Percentiles rank a stretch among this genome's conserved stretches.
Conservation (phyloP, 2,797 vertebrate genomes). For the Gymnocypris eckloni region DNA sequence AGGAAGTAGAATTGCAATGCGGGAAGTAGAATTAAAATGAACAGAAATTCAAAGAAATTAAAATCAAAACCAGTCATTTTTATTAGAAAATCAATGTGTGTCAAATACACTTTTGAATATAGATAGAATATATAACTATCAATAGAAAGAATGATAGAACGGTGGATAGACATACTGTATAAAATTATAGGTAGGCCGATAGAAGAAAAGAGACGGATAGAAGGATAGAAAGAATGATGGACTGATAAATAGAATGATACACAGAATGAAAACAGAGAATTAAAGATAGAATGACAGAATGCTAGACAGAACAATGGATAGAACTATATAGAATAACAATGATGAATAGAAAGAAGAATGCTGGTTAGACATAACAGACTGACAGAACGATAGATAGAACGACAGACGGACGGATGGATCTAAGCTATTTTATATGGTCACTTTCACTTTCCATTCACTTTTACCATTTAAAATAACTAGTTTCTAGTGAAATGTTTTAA, state of each 20-base stretch:
- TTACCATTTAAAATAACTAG: background rate
- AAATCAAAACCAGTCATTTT: no score
- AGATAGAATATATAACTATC: no score
- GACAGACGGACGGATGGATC: background rate
- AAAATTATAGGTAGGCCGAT: no score
- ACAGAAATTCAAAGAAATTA: background rate
- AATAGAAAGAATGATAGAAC: no score
- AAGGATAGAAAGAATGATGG: no score
- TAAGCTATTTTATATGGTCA: background rate
- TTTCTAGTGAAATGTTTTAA: background rate
- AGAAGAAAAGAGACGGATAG: no score
- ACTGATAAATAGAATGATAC: rapidly evolving
- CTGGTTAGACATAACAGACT: background rate
- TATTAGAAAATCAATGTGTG: background rate
- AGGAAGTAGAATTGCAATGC: background rate
- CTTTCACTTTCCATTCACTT: background rate
- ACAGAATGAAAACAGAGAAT: background rate
- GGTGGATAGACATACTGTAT: no score
- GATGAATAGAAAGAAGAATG: no score
- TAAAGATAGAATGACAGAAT: background rate
- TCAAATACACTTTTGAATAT: background rate
- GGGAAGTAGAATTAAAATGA: background rate
- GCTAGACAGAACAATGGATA: no score
- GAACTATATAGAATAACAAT: no score
- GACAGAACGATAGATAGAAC: background rate